These are phyloP conservation scores for Theristicus caerulescens DNA, from an alignment of 2,113 vertebrate genomes.

Conservation along the genomic window DNA sequence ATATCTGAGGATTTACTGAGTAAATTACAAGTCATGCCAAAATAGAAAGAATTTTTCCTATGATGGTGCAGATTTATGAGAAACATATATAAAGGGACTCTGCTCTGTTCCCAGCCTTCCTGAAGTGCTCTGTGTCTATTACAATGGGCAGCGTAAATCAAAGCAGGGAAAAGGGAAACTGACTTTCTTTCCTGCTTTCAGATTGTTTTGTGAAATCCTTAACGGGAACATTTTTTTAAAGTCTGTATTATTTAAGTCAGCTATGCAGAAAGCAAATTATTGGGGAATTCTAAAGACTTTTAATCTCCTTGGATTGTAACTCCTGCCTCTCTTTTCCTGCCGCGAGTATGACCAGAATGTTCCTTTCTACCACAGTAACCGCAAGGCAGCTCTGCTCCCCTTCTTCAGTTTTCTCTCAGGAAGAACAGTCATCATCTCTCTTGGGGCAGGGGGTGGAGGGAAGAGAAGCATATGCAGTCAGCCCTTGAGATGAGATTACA, in stretches of 20 bases:
- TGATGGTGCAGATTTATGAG: neutral
- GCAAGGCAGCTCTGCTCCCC: neutral
- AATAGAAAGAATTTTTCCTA: neutral
- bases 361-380: neutral
- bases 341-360: neutral
- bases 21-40: neutral
- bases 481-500: neutral
- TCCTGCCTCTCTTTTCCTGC: neutral
- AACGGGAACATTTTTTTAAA: neutral
- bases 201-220: neutral
- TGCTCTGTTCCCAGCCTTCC: neutral
- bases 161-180: neutral
- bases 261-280: neutral
- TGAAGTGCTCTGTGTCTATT: neutral
- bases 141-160: neutral
- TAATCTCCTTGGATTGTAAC: neutral
- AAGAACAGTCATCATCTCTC: neutral
- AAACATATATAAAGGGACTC: neutral
- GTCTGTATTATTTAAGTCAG: neutral
- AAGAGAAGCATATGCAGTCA: neutral
- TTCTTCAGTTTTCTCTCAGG: neutral
- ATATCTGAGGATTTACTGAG: neutral
- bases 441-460: neutral
- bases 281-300: neutral
- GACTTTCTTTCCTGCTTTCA: neutral